Evolutionary conservation across 2,113 vertebrate species (phyloP).

Genomic region (Perognathus longimembris): DNA sequence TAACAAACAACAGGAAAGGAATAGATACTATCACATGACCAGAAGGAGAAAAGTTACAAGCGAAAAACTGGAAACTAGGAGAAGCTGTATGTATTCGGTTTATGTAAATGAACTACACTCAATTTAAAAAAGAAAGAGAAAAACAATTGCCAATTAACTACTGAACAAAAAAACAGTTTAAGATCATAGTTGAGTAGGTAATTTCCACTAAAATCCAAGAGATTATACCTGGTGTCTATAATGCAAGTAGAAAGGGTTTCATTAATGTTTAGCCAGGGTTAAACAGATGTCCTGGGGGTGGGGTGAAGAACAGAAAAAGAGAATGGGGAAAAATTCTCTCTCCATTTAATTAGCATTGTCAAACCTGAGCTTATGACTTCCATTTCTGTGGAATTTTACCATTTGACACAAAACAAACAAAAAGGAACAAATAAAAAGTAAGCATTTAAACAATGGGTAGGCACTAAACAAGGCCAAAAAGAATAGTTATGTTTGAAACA

Average conservation of each 20-base stretch:
- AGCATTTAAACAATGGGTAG: conserved; percentile 23
- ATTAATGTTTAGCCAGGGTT: neutral
- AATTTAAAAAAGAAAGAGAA: neutral
- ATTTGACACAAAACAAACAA: neutral
- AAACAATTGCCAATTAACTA: conserved; percentile 30
- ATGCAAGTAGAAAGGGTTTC: neutral
- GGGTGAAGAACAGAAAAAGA: neutral
- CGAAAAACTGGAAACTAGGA: conserved; percentile 13
- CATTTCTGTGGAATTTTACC: neutral
- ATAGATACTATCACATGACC: neutral
- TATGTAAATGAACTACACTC: conserved; percentile 49
- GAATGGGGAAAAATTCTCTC: conserved; percentile 1
- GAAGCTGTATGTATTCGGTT: neutral
- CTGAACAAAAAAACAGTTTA: conserved; percentile 37
- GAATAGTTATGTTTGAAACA: neutral
- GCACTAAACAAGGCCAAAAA: conserved; percentile 9
- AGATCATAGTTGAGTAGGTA: neutral
- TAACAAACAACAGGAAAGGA: conserved; percentile 43
- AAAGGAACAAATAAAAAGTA: neutral
- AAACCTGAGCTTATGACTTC: conserved; percentile 10
- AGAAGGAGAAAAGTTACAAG: neutral
- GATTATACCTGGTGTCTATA: conserved; percentile 11
- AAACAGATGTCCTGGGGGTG: neutral
- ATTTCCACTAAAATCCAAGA: conserved; percentile 46
- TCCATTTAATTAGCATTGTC: neutral